Conservation (phyloP, 2,113 vertebrate genomes). For the Rhagologus leucostigma region DNA sequence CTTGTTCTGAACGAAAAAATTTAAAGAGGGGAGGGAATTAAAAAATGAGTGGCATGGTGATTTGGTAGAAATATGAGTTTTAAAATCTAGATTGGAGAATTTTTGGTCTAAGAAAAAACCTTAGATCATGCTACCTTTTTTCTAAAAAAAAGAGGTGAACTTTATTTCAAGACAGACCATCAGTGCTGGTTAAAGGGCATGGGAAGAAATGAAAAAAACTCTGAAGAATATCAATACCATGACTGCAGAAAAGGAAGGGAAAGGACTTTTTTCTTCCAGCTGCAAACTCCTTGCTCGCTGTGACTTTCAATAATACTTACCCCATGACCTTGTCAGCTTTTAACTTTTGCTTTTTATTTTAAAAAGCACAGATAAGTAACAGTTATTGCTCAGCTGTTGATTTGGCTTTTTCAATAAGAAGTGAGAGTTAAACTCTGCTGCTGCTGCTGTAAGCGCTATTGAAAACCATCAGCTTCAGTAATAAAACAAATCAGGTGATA, state of each 20-base stretch:
- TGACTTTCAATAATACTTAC: neutral
- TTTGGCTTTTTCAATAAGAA: slow-evolving; percentile 39
- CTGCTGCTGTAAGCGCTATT: neutral
- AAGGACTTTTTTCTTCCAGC: neutral
- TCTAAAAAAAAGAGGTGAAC: neutral
- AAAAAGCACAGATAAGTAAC: slow-evolving; percentile 18
- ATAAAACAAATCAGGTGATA: slow-evolving; percentile 42
- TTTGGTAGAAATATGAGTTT: neutral
- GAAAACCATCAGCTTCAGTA: slow-evolving; percentile 14
- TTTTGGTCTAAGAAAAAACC: neutral
- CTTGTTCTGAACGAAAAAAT: neutral
- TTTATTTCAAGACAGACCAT: neutral
- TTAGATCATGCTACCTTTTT: neutral
- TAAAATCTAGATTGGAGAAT: neutral
- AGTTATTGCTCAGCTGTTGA: slow-evolving; percentile 4
- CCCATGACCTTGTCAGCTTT: neutral
- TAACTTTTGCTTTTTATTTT: slow-evolving; percentile 27
- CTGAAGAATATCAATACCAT: neutral
- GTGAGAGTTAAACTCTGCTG: slow-evolving; percentile 1
- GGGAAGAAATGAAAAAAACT: neutral
- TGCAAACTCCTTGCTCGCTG: neutral
- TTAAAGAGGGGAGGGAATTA: neutral
- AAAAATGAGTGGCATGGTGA: neutral
- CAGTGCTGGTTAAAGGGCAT: neutral
- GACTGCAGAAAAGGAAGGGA: neutral